Percentiles rank a stretch among this genome's conserved stretches.
Evolutionary conservation across 2,888 invertebrate genomes (phyloP).

Genomic region (Phania funesta): DNA sequence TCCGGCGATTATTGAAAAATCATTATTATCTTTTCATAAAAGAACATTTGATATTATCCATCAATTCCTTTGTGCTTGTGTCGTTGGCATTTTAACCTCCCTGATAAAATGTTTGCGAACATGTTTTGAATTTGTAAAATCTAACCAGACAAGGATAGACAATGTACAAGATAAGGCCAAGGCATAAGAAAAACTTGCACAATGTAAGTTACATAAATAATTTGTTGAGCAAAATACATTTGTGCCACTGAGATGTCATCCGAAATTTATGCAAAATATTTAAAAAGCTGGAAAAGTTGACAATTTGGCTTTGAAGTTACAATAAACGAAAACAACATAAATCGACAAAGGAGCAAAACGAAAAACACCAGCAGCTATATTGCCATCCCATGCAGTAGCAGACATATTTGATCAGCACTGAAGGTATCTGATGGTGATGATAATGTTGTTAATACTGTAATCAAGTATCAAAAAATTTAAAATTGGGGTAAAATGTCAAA

Average conservation of each 20-base stretch:
- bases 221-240: background rate
- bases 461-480: background rate
- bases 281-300: slow-evolving; percentile 38
- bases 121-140: slow-evolving; percentile 55
- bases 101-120: slow-evolving; percentile 25
- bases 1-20: slow-evolving; percentile 55
- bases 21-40: slow-evolving; percentile 24
- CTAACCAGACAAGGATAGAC: background rate
- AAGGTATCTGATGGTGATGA: slow-evolving; percentile 8
- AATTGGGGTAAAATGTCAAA: background rate
- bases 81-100: background rate
- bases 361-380: background rate
- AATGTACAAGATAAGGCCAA: background rate
- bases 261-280: slow-evolving; percentile 52
- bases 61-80: background rate
- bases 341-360: slow-evolving; percentile 3
- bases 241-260: background rate
- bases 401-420: slow-evolving; percentile 9
- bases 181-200: background rate
- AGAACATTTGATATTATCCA: background rate
- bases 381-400: slow-evolving; percentile 31
- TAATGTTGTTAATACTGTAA: slow-evolving; percentile 15
- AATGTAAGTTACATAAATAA: background rate
- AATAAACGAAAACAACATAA: slow-evolving; percentile 10
- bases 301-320: slow-evolving; percentile 38